Evolutionary conservation across 2,888 invertebrate species (phyloP).

Genomic region (Amblyjoppa proteus): DNA sequence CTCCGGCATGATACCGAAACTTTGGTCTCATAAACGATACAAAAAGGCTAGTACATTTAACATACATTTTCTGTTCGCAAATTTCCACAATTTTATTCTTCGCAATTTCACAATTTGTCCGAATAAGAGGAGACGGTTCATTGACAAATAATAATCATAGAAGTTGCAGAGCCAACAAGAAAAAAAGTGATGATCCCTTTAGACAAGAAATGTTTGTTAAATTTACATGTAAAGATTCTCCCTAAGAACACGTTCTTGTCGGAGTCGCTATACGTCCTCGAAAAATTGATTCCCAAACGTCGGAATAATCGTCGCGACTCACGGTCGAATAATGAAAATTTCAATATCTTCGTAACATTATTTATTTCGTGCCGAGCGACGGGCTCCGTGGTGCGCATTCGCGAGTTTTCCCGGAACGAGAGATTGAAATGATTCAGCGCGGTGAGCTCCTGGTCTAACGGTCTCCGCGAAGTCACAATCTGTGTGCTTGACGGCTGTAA

Average conservation of each 20-base stretch:
- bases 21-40: neutral
- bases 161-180: neutral
- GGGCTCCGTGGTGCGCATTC: neutral
- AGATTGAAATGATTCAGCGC: slow-evolving; percentile 16
- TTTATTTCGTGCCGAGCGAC: neutral
- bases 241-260: too few relatives aligned
- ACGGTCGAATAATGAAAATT: neutral
- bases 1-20: neutral
- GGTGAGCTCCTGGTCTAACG: slow-evolving; percentile 17
- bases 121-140: neutral
- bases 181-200: neutral
- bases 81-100: too few relatives aligned
- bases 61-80: too few relatives aligned
- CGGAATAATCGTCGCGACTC: neutral
- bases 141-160: neutral
- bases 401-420: neutral
- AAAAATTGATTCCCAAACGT: neutral
- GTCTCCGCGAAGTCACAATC: slow-evolving; percentile 40
- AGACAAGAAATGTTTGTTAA: too few relatives aligned
- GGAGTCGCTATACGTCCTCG: neutral
- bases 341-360: neutral
- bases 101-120: too few relatives aligned
- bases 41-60: too few relatives aligned
- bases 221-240: too few relatives aligned
- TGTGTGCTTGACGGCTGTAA: slow-evolving; percentile 39